phyloP scores from a whole-genome alignment of 2,113 vertebrate genomes.

The Albula glossodonta region DNA sequence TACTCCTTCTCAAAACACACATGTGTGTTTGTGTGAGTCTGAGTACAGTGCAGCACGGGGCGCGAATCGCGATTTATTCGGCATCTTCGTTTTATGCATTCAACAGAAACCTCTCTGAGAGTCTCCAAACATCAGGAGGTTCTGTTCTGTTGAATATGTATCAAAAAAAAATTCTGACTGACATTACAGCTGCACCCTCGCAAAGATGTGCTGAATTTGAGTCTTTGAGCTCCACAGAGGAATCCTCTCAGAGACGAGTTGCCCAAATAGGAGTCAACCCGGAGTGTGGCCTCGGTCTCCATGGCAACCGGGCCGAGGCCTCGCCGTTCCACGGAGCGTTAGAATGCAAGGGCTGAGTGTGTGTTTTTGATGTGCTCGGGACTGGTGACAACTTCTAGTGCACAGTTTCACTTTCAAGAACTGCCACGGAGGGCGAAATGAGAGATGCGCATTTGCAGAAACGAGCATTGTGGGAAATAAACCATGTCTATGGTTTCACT shows the following conservation, averaged over 20 bases:
- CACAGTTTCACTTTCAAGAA: not conserved
- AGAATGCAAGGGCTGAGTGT: not conserved
- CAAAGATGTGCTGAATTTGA: not conserved
- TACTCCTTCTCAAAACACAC: no score
- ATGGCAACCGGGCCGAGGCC: not conserved
- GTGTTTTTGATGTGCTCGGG: not conserved
- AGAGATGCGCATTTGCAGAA: not conserved
- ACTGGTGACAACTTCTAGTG: not conserved
- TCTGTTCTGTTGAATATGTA: conserved; percentile 6
- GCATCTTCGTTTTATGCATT: not conserved
- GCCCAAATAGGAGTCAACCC: not conserved
- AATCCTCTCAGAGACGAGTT: not conserved
- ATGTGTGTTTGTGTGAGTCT: not conserved
- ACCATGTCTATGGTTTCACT: not conserved
- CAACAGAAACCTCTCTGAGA: not conserved
- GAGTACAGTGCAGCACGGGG: not conserved
- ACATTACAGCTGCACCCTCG: not conserved
- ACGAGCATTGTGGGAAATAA: not conserved
- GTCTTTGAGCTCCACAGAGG: not conserved
- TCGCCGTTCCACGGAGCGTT: not conserved
- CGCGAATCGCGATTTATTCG: not conserved
- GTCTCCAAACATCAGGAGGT: not conserved
- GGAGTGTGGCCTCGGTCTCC: not conserved
- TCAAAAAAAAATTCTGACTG: not conserved
- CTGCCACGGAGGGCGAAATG: not conserved